phyloP scores from a whole-genome alignment of 2,888 invertebrate genomes.

The Chalcosyrphus nemorum region DNA sequence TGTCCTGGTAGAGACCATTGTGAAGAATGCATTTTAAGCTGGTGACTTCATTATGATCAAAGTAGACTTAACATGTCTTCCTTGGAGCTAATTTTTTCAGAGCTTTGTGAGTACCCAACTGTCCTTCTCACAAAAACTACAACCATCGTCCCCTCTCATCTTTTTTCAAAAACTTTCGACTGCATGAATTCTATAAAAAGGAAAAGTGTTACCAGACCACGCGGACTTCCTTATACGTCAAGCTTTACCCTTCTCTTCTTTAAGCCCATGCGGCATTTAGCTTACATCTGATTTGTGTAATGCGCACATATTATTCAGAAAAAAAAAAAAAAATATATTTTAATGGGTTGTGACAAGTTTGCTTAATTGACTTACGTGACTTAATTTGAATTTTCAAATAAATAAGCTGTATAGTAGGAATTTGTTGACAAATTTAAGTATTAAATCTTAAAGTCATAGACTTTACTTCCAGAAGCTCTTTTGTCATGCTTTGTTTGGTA shows the following conservation, averaged over 20 bases:
- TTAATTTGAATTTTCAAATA: background rate
- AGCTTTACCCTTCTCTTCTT: background rate
- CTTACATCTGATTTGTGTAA: constrained; percentile 5
- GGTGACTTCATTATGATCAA: too few relatives aligned
- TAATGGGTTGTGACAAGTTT: constrained; percentile 4
- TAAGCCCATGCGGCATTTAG: background rate
- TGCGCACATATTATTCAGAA: background rate
- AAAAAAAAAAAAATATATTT: background rate
- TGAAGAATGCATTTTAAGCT: too few relatives aligned
- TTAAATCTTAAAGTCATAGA: background rate
- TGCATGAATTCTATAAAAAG: too few relatives aligned
- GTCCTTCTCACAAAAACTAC: too few relatives aligned
- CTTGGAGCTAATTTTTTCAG: too few relatives aligned
- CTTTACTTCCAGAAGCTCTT: background rate
- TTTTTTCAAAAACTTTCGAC: too few relatives aligned
- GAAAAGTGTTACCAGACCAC: too few relatives aligned
- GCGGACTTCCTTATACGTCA: background rate
- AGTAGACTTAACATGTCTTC: too few relatives aligned
- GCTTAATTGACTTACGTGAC: constrained; percentile 27
- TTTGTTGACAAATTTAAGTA: background rate
- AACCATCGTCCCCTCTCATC: too few relatives aligned
- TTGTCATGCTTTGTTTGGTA: background rate
- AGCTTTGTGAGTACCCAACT: too few relatives aligned
- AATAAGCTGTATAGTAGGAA: background rate
- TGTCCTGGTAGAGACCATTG: too few relatives aligned